Percentiles rank a stretch among this genome's conserved stretches.
phyloP scores from a whole-genome alignment of 2,113 vertebrate genomes.

The Cariama cristata region DNA sequence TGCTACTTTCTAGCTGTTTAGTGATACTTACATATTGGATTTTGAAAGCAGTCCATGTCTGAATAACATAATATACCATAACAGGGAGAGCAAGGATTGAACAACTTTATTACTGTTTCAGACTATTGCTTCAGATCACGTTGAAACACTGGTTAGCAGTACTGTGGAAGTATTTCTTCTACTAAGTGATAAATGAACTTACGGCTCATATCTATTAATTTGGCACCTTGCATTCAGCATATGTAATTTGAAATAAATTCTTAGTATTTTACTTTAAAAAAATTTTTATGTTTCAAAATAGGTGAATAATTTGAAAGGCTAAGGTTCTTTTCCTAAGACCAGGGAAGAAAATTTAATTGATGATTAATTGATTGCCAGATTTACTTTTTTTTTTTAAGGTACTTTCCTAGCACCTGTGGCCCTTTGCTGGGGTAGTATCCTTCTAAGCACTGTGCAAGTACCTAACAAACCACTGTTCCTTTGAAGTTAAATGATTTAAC shows the following conservation, averaged over 20 bases:
- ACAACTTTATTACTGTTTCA: not conserved
- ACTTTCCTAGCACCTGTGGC: accelerated
- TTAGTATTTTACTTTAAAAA: not conserved
- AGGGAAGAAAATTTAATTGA: not conserved
- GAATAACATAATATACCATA: not conserved
- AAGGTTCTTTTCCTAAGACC: not conserved
- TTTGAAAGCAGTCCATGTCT: not conserved
- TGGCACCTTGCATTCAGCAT: not conserved
- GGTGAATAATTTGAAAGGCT: not conserved
- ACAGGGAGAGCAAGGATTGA: not conserved
- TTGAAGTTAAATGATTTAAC: not conserved
- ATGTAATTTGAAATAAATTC: not conserved
- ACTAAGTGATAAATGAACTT: not conserved
- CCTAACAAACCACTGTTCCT: not conserved
- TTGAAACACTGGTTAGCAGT: not conserved
- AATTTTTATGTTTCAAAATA: not conserved
- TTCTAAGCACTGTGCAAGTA: not conserved
- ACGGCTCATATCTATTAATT: not conserved
- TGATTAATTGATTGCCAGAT: not conserved
- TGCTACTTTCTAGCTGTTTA: not conserved
- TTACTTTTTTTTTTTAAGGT: not conserved
- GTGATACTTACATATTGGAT: not conserved
- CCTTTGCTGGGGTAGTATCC: not conserved
- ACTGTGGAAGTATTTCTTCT: not conserved
- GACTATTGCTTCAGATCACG: not conserved